Conservation (phyloP, 2,888 invertebrate species). For the Dolichomitus sp. region DNA sequence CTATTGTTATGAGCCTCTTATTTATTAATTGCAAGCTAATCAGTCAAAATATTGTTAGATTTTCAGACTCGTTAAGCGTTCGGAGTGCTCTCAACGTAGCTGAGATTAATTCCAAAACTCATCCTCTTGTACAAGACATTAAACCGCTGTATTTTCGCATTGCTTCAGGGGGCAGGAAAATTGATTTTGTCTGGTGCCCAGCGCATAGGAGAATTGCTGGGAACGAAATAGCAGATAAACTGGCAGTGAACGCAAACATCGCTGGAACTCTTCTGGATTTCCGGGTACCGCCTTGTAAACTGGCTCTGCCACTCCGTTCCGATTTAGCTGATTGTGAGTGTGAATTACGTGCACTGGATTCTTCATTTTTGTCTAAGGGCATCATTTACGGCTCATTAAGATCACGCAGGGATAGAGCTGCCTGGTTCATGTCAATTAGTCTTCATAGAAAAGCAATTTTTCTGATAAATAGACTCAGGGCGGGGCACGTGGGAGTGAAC, state of each 20-base stretch:
- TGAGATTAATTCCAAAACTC: background rate
- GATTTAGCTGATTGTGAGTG: background rate
- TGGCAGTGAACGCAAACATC: background rate
- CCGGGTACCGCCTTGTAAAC: background rate
- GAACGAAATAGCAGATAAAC: background rate
- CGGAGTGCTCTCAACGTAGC: background rate
- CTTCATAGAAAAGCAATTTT: background rate
- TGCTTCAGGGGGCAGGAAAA: too few species aligned
- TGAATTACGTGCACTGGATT: background rate
- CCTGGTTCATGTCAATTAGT: background rate
- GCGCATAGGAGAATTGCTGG: background rate
- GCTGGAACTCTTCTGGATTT: background rate
- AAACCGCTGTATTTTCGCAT: conserved; percentile 9
- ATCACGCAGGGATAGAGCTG: background rate
- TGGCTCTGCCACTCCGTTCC: background rate
- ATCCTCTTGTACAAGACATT: conserved; percentile 1
- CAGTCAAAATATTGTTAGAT: background rate
- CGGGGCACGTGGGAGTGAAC: background rate
- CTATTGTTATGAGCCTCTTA: too few species aligned
- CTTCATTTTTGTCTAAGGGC: background rate
- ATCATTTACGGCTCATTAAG: background rate
- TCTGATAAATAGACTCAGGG: background rate
- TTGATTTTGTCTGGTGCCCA: conserved; percentile 2
- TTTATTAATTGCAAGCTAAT: background rate
- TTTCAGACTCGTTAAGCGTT: conserved; percentile 1